Evolutionary conservation across 2,888 invertebrate species (phyloP), one percentile per base, ranked within the genome.

Genomic region (Tachina grossa): DNA sequence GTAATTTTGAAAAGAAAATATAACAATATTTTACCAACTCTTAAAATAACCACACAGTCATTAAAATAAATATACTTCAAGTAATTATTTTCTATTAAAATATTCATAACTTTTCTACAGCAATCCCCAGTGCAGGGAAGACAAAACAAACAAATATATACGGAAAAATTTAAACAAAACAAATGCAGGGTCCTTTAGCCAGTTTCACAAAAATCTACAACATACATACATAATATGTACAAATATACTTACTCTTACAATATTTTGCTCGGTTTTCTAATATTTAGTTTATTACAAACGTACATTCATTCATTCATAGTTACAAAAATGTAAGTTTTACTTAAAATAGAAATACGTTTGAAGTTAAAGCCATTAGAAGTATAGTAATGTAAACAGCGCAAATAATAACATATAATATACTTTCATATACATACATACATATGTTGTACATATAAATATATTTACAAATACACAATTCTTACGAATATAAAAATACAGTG

Each of bases 41-140:
- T 11, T 63, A 75, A 68, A 61, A 68, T 59, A 57, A 43, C 71
- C 65, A 66, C 65, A 66, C 69, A 75, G 57, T 80, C 75, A 84
- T 84, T 84, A 84, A 80, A 84, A 71, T 80, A 81, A 74, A 85
- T 74, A 77, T 72, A 81, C 82, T 75, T 59, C 75, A 82, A 82
- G 85, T 82, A 82, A 85, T 85, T 85, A 85, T 75, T 85, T 82
- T 65, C 51, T 66, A 85, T 85, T 85, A 82, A 85, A 82, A 82
- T 79, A 78, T 74, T 83, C 74, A 79, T 61, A 83, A 74, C 71
- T 71, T 80, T 80, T 31, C 16, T 14, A 59, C 51, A 53, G 13
- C 5, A 61, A 79, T 74, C 47, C 66, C 74, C 13, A 65, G 16
- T 63, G 53, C 53, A 47, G 11, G 16, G 39, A 31, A 57, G 9